phyloP scores from a whole-genome alignment of 2,797 vertebrate species.

The Anas bahamensis region DNA sequence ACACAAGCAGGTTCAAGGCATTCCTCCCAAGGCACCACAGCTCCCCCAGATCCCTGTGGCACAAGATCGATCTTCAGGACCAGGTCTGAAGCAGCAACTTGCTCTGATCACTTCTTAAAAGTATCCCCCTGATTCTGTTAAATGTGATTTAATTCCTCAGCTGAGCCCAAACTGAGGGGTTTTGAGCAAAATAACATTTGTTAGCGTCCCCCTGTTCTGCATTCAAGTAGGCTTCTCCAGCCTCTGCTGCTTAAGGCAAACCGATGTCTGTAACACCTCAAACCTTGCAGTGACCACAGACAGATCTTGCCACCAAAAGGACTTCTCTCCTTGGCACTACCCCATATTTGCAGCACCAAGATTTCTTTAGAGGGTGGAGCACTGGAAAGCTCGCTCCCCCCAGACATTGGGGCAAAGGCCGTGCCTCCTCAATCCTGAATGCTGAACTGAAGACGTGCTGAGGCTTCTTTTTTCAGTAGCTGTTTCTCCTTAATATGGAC shows the following conservation, averaged over 20 bases:
- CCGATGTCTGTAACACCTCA: neutral
- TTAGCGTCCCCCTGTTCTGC: neutral
- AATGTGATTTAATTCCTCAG: rapidly evolving
- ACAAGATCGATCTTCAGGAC: neutral
- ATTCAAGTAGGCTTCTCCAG: neutral
- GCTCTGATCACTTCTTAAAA: constrained; percentile 4
- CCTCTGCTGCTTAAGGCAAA: neutral
- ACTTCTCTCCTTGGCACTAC: neutral
- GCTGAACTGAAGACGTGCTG: neutral
- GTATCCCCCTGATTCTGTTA: neutral
- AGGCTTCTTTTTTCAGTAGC: neutral
- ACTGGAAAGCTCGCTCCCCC: neutral
- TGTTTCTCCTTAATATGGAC: neutral
- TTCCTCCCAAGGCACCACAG: neutral
- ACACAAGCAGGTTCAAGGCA: neutral
- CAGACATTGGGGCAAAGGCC: neutral
- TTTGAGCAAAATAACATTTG: neutral
- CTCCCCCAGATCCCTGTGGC: neutral
- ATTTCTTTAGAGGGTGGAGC: neutral
- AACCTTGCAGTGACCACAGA: neutral
- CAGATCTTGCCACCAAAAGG: neutral
- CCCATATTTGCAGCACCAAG: neutral
- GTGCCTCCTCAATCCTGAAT: neutral
- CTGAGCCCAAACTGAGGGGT: neutral
- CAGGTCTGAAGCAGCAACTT: neutral